Evolutionary conservation across 2,113 vertebrate species (phyloP).

Genomic region (Forbesichthys papilliferus): DNA sequence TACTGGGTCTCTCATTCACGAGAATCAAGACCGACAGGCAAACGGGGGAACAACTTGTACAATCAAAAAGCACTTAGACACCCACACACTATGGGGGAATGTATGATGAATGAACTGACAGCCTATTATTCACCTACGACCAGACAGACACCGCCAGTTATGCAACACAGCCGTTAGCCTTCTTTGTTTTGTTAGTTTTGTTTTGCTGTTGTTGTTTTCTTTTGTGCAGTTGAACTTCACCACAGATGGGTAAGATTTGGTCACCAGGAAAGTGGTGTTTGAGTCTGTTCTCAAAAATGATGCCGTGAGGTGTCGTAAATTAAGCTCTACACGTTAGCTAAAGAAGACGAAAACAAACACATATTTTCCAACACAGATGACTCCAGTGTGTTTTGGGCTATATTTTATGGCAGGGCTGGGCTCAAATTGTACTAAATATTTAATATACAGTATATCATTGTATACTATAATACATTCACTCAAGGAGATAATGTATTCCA

Average conservation of each 20-base stretch:
- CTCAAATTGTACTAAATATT: not conserved
- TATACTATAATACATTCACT: not conserved
- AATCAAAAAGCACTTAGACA: constrained; percentile 57
- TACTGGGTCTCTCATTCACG: constrained; percentile 20
- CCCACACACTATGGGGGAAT: constrained; percentile 10
- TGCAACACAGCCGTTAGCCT: not conserved
- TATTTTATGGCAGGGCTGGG: constrained; percentile 1
- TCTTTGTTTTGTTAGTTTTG: too few species aligned
- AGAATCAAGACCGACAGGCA: constrained; percentile 8
- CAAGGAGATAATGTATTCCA: not conserved
- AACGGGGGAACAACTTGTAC: constrained; percentile 17
- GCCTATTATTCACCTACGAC: not conserved
- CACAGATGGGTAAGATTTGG: too few species aligned
- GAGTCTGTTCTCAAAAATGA: not conserved
- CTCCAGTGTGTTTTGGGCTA: not conserved
- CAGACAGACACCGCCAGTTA: not conserved
- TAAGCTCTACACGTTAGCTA: too few species aligned
- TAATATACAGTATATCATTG: not conserved
- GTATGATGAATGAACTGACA: constrained; percentile 19
- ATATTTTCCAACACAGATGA: not conserved
- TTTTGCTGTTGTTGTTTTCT: too few species aligned
- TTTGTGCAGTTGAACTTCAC: too few species aligned
- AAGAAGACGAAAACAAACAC: not conserved
- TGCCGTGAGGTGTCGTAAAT: not conserved
- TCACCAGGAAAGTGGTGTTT: too few species aligned